Evolutionary conservation across 2,888 invertebrate species (phyloP).

Genomic region (Synanthedon myopaeformis): DNA sequence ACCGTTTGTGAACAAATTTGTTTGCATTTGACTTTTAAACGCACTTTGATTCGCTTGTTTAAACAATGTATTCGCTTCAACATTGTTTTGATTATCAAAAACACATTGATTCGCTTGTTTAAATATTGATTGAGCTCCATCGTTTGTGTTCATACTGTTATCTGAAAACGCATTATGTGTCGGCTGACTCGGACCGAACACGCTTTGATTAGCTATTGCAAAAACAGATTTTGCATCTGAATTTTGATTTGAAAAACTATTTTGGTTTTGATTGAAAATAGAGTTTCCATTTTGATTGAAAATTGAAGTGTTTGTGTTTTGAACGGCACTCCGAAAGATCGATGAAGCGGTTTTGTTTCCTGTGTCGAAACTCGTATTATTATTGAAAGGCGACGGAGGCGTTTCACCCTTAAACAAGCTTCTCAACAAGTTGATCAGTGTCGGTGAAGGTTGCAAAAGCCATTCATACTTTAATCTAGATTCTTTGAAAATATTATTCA

Average conservation of each 20-base stretch:
- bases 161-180: constrained; percentile 1
- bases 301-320: constrained; percentile 10
- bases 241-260: constrained; percentile 11
- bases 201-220: constrained; percentile 34
- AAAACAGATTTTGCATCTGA: constrained; percentile 31
- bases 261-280: constrained; percentile 14
- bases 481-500: constrained; percentile 36
- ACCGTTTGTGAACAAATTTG: constrained; percentile 28
- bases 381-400: constrained; percentile 28
- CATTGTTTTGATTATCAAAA: background rate
- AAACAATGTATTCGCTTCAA: background rate
- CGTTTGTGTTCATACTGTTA: constrained; percentile 2
- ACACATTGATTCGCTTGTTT: constrained; percentile 1
- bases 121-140: constrained; percentile 3
- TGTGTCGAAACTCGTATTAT: constrained; percentile 11
- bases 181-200: constrained; percentile 9
- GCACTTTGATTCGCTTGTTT: constrained; percentile 1
- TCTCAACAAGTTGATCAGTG: constrained; percentile 28
- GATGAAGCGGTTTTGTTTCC: constrained; percentile 26
- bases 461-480: constrained; percentile 36
- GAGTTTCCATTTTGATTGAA: constrained; percentile 2
- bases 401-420: constrained; percentile 39
- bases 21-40: background rate
- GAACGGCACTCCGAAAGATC: constrained; percentile 39
- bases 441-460: constrained; percentile 26